Conservation (phyloP, 2,888 invertebrate species). For the Eilema caniola region DNA sequence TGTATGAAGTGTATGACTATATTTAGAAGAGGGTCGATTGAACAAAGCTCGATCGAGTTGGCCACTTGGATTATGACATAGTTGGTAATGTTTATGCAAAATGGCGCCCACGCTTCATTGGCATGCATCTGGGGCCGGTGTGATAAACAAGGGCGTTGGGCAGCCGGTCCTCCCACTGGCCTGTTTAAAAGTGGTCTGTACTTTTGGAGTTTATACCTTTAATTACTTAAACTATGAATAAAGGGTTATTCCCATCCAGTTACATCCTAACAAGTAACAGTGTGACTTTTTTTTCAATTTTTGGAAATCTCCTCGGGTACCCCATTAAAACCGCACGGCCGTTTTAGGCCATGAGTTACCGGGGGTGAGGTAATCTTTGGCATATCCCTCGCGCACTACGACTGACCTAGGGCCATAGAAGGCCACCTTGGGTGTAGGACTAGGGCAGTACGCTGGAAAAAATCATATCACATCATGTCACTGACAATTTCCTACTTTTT, state of each 20-base stretch:
- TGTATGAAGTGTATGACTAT: constrained; percentile 31
- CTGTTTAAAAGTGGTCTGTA: constrained; percentile 36
- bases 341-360: too few species aligned
- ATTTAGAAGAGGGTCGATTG: constrained; percentile 36
- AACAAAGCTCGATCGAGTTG: constrained; percentile 40
- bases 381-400: too few species aligned
- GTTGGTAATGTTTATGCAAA: constrained; percentile 74
- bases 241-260: background rate
- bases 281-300: too few species aligned
- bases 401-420: too few species aligned
- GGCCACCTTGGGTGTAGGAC: too few species aligned
- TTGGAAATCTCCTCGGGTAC: too few species aligned
- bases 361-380: too few species aligned
- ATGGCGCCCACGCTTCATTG: constrained; percentile 75
- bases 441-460: too few species aligned
- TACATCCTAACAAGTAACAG: background rate
- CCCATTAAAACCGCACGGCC: too few species aligned
- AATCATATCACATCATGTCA: too few species aligned
- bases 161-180: constrained; percentile 73
- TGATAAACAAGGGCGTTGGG: constrained; percentile 69
- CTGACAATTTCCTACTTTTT: too few species aligned
- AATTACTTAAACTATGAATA: constrained; percentile 8
- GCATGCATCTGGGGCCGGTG: constrained; percentile 71
- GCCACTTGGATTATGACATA: constrained; percentile 53
- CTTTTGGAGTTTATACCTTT: constrained; percentile 34